Evolutionary conservation across 1,140 invertebrate species (phyloP), one percentile per base, ranked within the genome.

Genomic region (Drosophila lini): DNA sequence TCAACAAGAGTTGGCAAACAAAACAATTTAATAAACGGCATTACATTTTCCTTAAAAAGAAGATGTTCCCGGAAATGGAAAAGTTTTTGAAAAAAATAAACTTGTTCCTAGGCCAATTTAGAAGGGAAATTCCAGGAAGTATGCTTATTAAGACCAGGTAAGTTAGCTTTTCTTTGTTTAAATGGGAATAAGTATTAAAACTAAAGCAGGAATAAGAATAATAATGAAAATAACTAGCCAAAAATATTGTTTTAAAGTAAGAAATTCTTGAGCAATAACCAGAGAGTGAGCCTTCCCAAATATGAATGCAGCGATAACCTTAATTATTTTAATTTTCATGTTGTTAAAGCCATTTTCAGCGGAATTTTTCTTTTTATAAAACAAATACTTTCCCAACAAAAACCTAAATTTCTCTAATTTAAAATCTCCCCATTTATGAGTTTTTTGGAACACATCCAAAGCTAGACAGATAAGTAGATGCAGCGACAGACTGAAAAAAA

Each of bases 11-110:
- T 80, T 64, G 74, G 74, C 74, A 85, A 75, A 82, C 76, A 64
- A 80, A 84, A 80, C 77, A 78, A 84, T 78, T 84, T 89, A 89
- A 81, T 84, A 88, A 77, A 70, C 67, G 65, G 47, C 69, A 59
- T 59, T 58, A 58, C 52, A 36, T 69, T 70, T 70, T 48, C 25
- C 10, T 3, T 6, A 1, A 32, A 31, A 5, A 50, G 15, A 34
- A 59, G 44, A 42, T 36, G 65, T 71, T 71, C 44, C 40, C 40
- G 16, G 31, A 16, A 40, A 19, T 15, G 25, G 15, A 11, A 55
- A 32, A n/a, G 16, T 60, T 19, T 71, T 48, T 48, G 7, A 5
- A 19, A 59, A 70, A 62, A 52, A 58, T 41, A 28, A 44, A 38
- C 69, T 59, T 62, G 11, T 16, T 19, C 28, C 36, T 22, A 8